These are phyloP conservation scores for Marmota monax DNA, from an alignment of 2,113 vertebrate genomes.

Conservation along the genomic window DNA sequence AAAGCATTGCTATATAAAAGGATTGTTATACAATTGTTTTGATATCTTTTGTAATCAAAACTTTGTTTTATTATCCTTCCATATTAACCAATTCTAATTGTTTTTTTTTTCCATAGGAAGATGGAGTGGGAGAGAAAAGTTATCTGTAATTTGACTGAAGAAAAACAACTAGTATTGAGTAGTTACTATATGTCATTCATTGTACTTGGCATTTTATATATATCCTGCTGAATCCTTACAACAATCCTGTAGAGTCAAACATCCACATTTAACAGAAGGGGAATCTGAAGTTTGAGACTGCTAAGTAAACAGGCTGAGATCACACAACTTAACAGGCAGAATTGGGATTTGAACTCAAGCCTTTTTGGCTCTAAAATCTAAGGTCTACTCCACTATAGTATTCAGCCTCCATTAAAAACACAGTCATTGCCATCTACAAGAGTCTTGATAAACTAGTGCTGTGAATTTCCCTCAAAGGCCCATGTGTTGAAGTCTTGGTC, in stretches of 20 bases:
- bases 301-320: neutral
- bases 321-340: neutral
- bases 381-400: neutral
- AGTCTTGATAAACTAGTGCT: neutral
- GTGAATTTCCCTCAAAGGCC: neutral
- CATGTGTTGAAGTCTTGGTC: neutral
- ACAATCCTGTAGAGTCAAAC: neutral
- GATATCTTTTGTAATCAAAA: neutral
- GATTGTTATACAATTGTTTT: neutral
- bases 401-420: slow-evolving; percentile 27
- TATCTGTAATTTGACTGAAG: slow-evolving; percentile 25
- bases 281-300: neutral
- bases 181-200: neutral
- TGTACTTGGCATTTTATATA: neutral
- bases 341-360: neutral
- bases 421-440: neutral
- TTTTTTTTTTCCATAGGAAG: neutral
- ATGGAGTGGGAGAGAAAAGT: neutral
- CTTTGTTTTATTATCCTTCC: neutral
- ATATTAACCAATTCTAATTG: slow-evolving; percentile 2
- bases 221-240: neutral
- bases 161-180: neutral
- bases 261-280: neutral
- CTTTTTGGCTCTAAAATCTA: neutral
- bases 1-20: too few relatives aligned